phyloP scores from a whole-genome alignment of 2,888 invertebrate species.

The Leptarthrus brevirostris region DNA sequence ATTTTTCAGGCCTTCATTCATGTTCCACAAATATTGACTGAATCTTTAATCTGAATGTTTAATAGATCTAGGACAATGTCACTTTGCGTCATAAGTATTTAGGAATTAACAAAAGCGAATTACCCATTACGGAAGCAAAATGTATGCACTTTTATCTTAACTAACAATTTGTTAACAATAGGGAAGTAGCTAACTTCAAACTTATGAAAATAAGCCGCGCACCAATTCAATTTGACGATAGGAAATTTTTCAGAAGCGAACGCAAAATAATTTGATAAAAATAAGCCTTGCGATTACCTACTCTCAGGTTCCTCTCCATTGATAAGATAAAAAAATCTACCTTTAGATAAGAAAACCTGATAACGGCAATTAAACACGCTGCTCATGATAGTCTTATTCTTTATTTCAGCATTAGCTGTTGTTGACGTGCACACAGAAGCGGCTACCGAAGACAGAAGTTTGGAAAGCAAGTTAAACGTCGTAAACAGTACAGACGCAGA shows the following conservation, averaged over 20 bases:
- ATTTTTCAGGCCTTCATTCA: no score
- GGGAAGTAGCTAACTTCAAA: no score
- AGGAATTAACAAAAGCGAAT: no score
- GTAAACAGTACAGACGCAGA: constrained; percentile 13
- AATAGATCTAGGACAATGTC: no score
- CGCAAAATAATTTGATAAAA: neutral
- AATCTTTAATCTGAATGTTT: no score
- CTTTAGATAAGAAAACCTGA: constrained; percentile 9
- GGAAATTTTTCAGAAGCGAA: neutral
- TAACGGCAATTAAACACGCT: neutral
- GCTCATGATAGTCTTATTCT: constrained; percentile 38
- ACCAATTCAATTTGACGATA: neutral
- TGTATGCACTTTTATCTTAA: no score
- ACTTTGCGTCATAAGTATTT: no score
- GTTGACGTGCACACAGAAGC: constrained; percentile 58
- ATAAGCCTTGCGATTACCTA: neutral
- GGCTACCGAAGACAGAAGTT: constrained; percentile 58
- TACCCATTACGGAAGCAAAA: no score
- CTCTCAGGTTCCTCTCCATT: neutral
- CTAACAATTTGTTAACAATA: no score
- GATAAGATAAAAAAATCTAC: constrained; percentile 28
- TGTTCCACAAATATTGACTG: no score
- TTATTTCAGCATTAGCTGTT: constrained; percentile 63
- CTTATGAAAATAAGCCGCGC: neutral
- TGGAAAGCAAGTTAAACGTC: neutral